Conservation (phyloP, 1,140 invertebrate genomes). For the Proctacanthus coquilletti region DNA sequence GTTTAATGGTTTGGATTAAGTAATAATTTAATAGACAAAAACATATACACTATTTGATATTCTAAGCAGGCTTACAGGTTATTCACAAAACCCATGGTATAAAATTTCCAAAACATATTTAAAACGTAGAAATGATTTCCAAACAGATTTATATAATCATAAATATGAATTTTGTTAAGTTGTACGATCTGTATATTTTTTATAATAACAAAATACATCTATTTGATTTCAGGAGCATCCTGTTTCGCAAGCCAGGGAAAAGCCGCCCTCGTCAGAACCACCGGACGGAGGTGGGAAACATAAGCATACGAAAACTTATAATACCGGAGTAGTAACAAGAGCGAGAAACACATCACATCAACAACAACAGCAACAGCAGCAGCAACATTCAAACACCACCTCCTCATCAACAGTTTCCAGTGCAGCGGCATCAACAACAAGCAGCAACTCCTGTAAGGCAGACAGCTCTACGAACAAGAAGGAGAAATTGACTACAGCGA, state of each 20-base stretch:
- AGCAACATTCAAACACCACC: too few species aligned
- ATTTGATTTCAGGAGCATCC: slow-evolving; percentile 28
- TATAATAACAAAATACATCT: not conserved
- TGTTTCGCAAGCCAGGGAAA: not conserved
- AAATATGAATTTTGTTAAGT: not conserved
- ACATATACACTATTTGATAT: too few species aligned
- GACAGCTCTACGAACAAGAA: too few species aligned
- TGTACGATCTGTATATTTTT: not conserved
- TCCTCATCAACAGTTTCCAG: not conserved
- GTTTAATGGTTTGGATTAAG: too few species aligned
- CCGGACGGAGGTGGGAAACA: slow-evolving; percentile 5
- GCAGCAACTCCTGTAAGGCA: too few species aligned
- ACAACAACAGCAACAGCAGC: too few species aligned
- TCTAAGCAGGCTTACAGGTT: too few species aligned
- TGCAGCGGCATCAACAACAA: not conserved
- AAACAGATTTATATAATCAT: not conserved
- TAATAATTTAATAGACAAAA: too few species aligned
- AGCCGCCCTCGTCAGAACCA: not conserved
- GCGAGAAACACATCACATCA: too few species aligned
- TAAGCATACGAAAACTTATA: not conserved
- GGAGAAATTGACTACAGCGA: not conserved
- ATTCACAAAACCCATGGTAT: not conserved
- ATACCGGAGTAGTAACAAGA: not conserved
- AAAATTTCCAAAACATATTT: not conserved
- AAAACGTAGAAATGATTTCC: not conserved